Evolutionary conservation across 2,113 vertebrate species (phyloP).

Genomic region (Diphyllodes magnificus): DNA sequence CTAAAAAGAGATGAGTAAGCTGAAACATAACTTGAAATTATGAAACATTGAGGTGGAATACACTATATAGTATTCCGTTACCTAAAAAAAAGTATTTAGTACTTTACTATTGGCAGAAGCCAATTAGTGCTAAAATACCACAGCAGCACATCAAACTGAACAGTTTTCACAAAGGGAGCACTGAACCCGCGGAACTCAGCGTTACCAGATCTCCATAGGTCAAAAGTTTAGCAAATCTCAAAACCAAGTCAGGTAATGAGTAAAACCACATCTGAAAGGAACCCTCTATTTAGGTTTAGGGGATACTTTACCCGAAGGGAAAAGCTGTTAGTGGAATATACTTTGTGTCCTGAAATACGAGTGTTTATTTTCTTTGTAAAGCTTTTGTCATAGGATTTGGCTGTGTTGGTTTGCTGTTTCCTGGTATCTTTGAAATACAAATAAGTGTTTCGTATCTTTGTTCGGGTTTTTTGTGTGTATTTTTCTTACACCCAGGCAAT

Average conservation of each 20-base stretch:
- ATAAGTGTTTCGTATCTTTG: background rate
- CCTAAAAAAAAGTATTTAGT: background rate
- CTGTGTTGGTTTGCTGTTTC: background rate
- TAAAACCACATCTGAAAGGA: background rate
- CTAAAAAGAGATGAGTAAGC: background rate
- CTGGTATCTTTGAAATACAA: background rate
- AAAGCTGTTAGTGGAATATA: background rate
- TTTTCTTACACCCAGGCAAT: background rate
- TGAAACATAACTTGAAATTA: background rate
- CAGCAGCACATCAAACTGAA: background rate
- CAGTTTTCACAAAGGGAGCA: background rate
- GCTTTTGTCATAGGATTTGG: background rate
- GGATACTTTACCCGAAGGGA: background rate
- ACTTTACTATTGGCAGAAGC: background rate
- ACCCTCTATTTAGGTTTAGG: background rate
- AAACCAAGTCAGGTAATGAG: background rate
- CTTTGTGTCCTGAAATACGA: background rate
- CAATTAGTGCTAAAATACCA: background rate
- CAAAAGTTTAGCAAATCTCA: background rate
- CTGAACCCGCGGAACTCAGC: background rate
- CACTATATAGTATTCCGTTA: background rate
- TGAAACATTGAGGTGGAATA: background rate
- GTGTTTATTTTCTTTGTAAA: background rate
- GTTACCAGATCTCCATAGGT: background rate
- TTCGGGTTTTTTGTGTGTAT: background rate